phyloP scores from a whole-genome alignment of 2,797 vertebrate genomes.

The Coracias cyanogaster region DNA sequence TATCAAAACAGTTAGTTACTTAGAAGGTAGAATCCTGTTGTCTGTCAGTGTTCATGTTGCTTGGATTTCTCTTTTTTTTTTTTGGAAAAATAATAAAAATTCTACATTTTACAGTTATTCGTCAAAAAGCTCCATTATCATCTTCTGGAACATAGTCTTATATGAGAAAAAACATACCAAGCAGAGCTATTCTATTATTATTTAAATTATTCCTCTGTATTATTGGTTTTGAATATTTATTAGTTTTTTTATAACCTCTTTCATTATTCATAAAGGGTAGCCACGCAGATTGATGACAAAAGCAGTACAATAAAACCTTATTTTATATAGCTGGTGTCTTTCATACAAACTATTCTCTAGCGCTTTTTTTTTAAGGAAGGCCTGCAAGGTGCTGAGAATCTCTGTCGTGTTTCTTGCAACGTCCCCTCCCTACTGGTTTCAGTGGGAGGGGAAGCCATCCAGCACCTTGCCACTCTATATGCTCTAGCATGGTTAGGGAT shows the following conservation, averaged over 20 bases:
- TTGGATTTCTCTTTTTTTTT: conserved; percentile 45
- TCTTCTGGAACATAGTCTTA: background rate
- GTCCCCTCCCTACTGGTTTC: background rate
- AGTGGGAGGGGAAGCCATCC: background rate
- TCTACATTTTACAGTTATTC: background rate
- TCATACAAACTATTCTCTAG: background rate
- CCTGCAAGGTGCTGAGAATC: background rate
- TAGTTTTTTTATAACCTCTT: conserved; percentile 64
- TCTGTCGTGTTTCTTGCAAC: background rate
- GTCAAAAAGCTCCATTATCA: conserved; percentile 43
- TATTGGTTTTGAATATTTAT: conserved; percentile 74
- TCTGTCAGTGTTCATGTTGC: background rate
- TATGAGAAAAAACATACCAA: conserved; percentile 27
- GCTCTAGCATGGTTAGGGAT: background rate
- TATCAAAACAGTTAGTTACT: background rate
- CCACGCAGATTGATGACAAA: conserved; percentile 28
- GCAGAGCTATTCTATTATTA: conserved; percentile 54
- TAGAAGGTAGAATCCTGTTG: background rate
- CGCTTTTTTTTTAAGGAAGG: background rate
- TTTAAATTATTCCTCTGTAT: conserved; percentile 68
- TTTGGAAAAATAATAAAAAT: conserved; percentile 53
- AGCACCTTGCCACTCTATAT: background rate
- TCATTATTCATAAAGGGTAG: conserved; percentile 69
- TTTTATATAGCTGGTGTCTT: background rate
- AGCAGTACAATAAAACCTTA: conserved; percentile 24